A percentile compares a stretch with the other conserved stretches of the same genome.
phyloP scores from a whole-genome alignment of 1,140 invertebrate genomes.

The Drosophila tsacasi region DNA sequence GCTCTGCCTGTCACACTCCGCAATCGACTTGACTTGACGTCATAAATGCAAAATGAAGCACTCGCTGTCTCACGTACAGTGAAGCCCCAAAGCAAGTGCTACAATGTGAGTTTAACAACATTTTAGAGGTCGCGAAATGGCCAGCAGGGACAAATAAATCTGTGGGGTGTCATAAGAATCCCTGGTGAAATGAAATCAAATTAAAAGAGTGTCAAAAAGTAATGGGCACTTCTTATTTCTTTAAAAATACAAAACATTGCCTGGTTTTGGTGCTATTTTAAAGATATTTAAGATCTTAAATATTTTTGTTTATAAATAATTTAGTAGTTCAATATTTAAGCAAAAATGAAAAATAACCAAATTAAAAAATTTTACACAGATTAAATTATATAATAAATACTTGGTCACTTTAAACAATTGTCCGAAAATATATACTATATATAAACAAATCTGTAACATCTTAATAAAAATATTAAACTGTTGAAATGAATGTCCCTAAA shows the following conservation, averaged over 20 bases:
- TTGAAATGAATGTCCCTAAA: not conserved
- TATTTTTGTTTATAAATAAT: too few relatives aligned
- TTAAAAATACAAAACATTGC: not conserved
- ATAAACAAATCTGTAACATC: not conserved
- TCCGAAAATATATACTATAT: not conserved
- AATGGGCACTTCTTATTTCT: too few relatives aligned
- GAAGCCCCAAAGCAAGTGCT: not conserved
- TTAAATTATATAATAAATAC: not conserved
- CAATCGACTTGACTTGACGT: slow-evolving; percentile 38
- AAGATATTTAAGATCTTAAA: not conserved
- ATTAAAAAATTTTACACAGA: too few relatives aligned
- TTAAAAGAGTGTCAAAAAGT: not conserved
- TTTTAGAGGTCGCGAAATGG: slow-evolving; percentile 3
- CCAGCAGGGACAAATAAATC: not conserved
- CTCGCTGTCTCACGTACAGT: slow-evolving; percentile 8
- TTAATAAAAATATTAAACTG: not conserved
- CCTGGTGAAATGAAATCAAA: not conserved
- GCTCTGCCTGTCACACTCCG: slow-evolving; percentile 14
- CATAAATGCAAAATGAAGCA: slow-evolving; percentile 37
- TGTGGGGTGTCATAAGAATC: not conserved
- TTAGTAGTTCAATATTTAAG: not conserved
- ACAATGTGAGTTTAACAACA: slow-evolving; percentile 12
- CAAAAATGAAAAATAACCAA: not conserved
- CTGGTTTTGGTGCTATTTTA: not conserved
- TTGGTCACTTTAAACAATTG: not conserved